Evolutionary conservation across 2,888 invertebrate species (phyloP), one percentile per base, ranked within the genome.

Genomic region (Yponomeuta evonymella): DNA sequence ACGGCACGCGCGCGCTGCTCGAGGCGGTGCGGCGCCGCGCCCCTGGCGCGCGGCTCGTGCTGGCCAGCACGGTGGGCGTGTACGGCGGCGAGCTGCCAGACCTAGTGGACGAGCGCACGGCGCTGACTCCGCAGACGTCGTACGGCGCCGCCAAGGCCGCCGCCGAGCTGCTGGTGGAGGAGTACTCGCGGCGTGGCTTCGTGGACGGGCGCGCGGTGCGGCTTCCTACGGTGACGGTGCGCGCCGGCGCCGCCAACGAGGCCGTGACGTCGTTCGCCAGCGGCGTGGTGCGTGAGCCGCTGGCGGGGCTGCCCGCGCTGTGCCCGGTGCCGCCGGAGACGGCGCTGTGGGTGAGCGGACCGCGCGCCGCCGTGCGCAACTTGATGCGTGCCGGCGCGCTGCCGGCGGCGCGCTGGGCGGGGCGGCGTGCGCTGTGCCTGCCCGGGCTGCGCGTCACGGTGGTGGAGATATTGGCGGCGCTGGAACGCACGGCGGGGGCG

Each of bases 251-350:
- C 2, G 78, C 90, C 15, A 91, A 91, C 74, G 77, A 80, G 29
- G 91, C 91, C 0, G 83, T 90, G 63, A 88, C 91, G n/a, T 89
- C 89, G 65, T 91, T 85, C 72, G 91, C 85, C 2, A 89, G 89
- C 76, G 88, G 85, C 1, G 77, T 90, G n/a, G 78, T 91, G 62
- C 83, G 91, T 30, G 89, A 89, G 73, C 88, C 90, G 23, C 76
- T 91, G 70, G 78, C 80, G 3, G 88, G 89, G 2, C 72, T 76
- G 43, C 72, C 70, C 43, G 79, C 83, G 2, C 72, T 76, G 65
- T 81, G 85, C 65, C 90, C 90, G 0, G 90, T 90, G 65, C 75
- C 76, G 15, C 74, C 75, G 33, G 80, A 80, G n/a, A 82, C 80
- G 73, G 77, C 80, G 66, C 36, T 90, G 72, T 90, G 87, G 88